A percentile compares a stretch with the other conserved stretches of the same genome.
These are phyloP conservation scores for Danio rerio DNA, from an alignment of 2,113 vertebrate genomes.

Conservation along the genomic window GRCz12tu NC_133184.1:42218501-42219000, in stretches of 20 bases:
- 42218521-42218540: conserved; percentile 3
- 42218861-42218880: background rate
- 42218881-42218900: background rate
- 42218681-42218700: conserved; percentile 3
- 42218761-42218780: background rate
- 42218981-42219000: conserved; percentile 5
- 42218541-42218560: background rate
- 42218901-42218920: conserved; percentile 7
- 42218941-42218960: conserved; percentile 14
- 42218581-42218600: background rate
- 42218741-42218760: background rate
- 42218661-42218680: background rate
- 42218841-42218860: background rate
- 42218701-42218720: background rate
- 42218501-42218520: background rate
- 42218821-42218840: conserved; percentile 15
- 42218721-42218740: conserved; percentile 6
- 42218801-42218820: conserved; percentile 12
- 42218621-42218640: background rate
- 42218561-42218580: background rate
- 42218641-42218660: conserved; percentile 13
- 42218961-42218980: conserved; percentile 21
- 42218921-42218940: conserved; percentile 28
- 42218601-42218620: conserved; percentile 1
- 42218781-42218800: conserved; percentile 11